Evolutionary conservation across 2,888 invertebrate species (phyloP).

Genomic region (Agrotis puta): DNA sequence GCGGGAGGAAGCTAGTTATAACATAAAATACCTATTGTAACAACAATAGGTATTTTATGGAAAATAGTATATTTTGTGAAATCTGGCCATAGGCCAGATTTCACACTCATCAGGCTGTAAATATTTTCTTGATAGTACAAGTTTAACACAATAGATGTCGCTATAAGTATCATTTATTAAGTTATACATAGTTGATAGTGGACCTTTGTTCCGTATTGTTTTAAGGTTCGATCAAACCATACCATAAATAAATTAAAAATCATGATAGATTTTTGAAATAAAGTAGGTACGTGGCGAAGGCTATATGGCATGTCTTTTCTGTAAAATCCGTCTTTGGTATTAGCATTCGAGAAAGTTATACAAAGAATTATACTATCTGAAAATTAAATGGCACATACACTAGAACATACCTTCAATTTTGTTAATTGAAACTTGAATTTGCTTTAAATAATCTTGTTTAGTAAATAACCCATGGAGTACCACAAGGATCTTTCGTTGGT

Average conservation of each 20-base stretch:
- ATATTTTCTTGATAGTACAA: constrained; percentile 7
- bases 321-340: not conserved
- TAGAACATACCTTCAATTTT: not conserved
- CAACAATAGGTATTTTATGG: no score
- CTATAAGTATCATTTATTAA: not conserved
- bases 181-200: no score
- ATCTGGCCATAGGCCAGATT: no score
- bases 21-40: not conserved
- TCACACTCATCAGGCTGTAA: not conserved
- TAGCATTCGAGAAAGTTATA: not conserved
- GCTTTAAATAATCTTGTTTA: not conserved
- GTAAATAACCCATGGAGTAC: not conserved
- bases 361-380: no score
- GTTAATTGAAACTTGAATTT: not conserved
- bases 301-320: no score
- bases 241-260: not conserved
- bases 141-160: not conserved
- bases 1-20: no score
- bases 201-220: not conserved
- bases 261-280: no score
- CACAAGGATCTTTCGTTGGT: not conserved
- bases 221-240: not conserved
- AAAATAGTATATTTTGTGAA: no score
- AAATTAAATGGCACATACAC: not conserved
- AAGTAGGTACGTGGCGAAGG: no score